Base-by-base conservation (phyloP, 2,888 invertebrate genomes). In the Heliconius erato region DNA sequence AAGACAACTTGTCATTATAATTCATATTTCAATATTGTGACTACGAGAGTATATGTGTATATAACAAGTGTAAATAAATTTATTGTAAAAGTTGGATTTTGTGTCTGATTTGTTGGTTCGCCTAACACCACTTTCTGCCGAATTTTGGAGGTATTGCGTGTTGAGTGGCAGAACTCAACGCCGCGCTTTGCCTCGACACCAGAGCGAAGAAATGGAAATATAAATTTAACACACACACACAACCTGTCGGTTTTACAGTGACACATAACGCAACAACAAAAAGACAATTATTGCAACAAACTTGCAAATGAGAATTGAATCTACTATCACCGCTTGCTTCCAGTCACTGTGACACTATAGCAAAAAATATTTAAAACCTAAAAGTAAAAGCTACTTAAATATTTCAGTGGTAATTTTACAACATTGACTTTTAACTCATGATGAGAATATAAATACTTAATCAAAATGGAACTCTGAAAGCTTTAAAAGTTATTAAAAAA, bases 401-500 rank as follows among this genome's bases (percentile, higher is more conserved):
- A 54, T 54, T 54, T 54, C 54, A 23, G 23, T 7, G 54, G 54
- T 19, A 74, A 54, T 74, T 54, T 54, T 28, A 32, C 32, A 74
- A 49, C 14, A 67, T 28, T 19, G 28, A 67, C 16, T 65, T 32
- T 67, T 32, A 28, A 28, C 54, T 74, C 44, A 74, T 71, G 26
- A 40, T 44, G 44, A 71, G 40, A 44, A 71, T 71, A 44, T 71
- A 40, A 40, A 71, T 44, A 71, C n/a, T 44, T n/a, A 44, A 71
- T 71, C 44, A 71, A 71, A 40, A 71, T 44, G n/a, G 26, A 79
- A 79, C 79, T 68, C 40, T 49, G n/a, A 79, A 71, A 71, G 40
- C n/a, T 71, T 44, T n/a, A 44, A 44, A 71, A 44, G n/a, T 14
- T 40, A 71, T 44, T n/a, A 71, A 69, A 68, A 69, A 71, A 71